Conservation (phyloP, 1,140 invertebrate species). For the Myzus persicae region DNA sequence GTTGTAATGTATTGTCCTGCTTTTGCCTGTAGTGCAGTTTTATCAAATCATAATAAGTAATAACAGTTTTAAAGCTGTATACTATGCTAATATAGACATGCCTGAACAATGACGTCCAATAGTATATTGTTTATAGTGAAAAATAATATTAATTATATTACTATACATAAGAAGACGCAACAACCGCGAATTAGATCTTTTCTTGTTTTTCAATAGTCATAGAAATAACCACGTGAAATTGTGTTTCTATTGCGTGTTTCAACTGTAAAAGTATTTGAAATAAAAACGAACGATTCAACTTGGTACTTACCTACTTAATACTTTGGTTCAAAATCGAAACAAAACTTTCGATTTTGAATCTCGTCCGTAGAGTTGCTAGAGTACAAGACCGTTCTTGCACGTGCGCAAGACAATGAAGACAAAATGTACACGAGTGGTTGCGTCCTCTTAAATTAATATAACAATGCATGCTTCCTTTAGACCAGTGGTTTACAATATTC, state of each 20-base stretch:
- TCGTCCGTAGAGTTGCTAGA: neutral
- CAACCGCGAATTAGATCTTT: neutral
- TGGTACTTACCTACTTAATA: too few relatives aligned
- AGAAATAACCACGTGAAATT: neutral
- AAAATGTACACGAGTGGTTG: neutral
- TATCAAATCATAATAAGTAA: neutral
- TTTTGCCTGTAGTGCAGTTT: constrained; percentile 43
- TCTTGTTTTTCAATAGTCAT: neutral
- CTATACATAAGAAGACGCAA: neutral
- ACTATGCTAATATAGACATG: constrained; percentile 12
- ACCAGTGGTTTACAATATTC: neutral
- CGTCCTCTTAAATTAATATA: constrained; percentile 4
- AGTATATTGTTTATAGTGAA: neutral
- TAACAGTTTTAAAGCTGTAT: neutral
- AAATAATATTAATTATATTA: too few relatives aligned
- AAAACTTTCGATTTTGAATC: neutral
- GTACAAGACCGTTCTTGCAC: neutral
- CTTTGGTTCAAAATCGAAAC: neutral
- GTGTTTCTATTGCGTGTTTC: neutral
- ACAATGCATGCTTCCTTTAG: neutral
- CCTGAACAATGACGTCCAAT: neutral
- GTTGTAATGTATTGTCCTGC: constrained; percentile 32
- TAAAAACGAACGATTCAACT: neutral
- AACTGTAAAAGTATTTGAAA: neutral
- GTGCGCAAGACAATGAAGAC: neutral